Base-by-base conservation (phyloP, 2,888 invertebrate genomes). In the Xestia xanthographa region DNA sequence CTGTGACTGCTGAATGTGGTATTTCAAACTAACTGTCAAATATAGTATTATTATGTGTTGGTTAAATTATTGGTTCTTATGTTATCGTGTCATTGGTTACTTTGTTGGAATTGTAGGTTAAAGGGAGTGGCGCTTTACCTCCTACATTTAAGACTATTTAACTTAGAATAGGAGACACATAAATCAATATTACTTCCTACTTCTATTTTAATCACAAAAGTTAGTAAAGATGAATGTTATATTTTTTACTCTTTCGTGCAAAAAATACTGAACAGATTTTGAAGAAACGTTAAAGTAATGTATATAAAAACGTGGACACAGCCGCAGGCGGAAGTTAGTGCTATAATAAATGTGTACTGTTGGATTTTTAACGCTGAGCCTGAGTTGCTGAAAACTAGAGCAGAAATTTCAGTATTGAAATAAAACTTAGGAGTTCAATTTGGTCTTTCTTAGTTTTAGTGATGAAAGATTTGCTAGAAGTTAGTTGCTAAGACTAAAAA, bases 1-100 rank as follows among this genome's bases (percentile, higher is more conserved):
- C 80, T 79, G 75, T 62, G 76, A 80, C 78, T 83, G 74, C 66
- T 82, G 72, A 69, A 78, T 71, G 67, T 60, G 69, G 79, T 78
- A 75, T 82, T 87, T 83, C 77, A 78, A 84, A 86, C 65, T 70
- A 82, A 77, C 82, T 88, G 84, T 82, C 84, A 88, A 88, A 88
- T 86, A 78, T 71, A 65, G 76, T 81, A 77, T 79, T 83, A 75
- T 86, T 80, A 69, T 77, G 70, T 66, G 63, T 50, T 48, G n/a
- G 77, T 71, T 70, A 77, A 80, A 77, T 82, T 78, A 86, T 82
- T 77, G 76, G 68, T 53, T 45, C 56, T 56, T 70, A 77, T 67
- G 65, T 75, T 75, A 78, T 65, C 65, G 22, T 66, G 70, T 43
- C 62, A 72, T 75, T 62, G 50, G 66, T 53, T 48, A 70, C 69